Conservation (phyloP, 2,797 vertebrate species). For the Epinephelus malabaricus region DNA sequence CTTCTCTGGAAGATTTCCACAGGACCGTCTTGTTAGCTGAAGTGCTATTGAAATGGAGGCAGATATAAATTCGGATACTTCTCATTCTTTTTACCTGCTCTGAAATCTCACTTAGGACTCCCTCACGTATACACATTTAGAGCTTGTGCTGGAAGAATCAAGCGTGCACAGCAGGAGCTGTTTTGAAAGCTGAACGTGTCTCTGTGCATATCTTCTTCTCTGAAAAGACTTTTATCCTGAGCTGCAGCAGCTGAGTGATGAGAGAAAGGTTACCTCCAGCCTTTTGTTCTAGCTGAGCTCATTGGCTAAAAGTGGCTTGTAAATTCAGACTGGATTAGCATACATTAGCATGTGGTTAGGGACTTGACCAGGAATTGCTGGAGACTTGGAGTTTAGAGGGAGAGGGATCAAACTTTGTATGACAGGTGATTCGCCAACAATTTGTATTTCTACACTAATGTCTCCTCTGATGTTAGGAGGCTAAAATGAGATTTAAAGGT, state of each 20-base stretch:
- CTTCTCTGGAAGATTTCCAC: constrained; percentile 9
- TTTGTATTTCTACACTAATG: background rate
- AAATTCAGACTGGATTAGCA: constrained; percentile 69
- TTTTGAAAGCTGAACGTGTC: constrained; percentile 53
- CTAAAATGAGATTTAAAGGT: constrained; percentile 10
- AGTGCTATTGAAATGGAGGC: constrained; percentile 29
- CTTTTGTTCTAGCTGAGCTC: constrained; percentile 69
- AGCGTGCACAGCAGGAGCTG: constrained; percentile 34
- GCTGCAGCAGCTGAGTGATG: constrained; percentile 53
- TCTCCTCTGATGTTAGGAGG: constrained; percentile 4
- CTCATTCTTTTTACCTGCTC: constrained; percentile 22
- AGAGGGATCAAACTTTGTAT: constrained; percentile 33
- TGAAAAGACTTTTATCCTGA: constrained; percentile 58
- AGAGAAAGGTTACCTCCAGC: constrained; percentile 66
- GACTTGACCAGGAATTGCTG: constrained; percentile 42
- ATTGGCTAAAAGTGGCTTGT: constrained; percentile 65
- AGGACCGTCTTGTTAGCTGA: constrained; percentile 41
- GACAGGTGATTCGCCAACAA: constrained; percentile 7
- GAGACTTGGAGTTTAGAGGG: constrained; percentile 20
- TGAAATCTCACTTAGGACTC: constrained; percentile 37
- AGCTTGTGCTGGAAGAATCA: constrained; percentile 48
- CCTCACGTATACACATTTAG: constrained; percentile 38
- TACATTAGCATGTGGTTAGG: constrained; percentile 70
- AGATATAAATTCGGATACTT: constrained; percentile 24
- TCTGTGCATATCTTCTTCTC: constrained; percentile 39